Conservation (phyloP, 1,140 invertebrate genomes). For the Solenopsis fugax region DNA sequence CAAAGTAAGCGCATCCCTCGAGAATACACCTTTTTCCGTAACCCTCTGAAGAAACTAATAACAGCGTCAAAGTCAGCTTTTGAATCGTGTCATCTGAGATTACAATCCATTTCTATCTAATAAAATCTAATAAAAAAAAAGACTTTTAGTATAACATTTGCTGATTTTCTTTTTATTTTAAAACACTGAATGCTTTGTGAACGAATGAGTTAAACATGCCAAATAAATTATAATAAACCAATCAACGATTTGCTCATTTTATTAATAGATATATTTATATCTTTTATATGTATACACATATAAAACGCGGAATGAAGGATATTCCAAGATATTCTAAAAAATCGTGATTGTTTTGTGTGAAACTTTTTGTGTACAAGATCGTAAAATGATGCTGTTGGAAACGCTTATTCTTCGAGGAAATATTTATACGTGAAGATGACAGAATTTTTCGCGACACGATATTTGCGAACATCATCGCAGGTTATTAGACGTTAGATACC, state of each 20-base stretch:
- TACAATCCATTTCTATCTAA: conserved; percentile 8
- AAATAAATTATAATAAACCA: not conserved
- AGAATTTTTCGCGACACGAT: not conserved
- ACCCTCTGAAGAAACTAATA: conserved; percentile 52
- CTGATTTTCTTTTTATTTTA: not conserved
- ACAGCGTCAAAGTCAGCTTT: conserved; percentile 45
- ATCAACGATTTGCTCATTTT: not conserved
- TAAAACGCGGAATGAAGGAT: not conserved
- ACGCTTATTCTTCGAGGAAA: not conserved
- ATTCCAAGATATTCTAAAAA: not conserved
- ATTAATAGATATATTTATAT: not conserved
- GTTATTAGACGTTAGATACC: conserved; percentile 15
- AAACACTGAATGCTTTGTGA: not conserved
- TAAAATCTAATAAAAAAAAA: conserved; percentile 33
- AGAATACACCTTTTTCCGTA: conserved; percentile 44
- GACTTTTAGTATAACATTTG: conserved; percentile 1
- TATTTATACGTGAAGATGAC: not conserved
- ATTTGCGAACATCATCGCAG: not conserved
- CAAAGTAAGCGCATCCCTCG: conserved; percentile 47
- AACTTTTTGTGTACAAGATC: not conserved
- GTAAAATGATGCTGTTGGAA: not conserved
- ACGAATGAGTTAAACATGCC: not conserved
- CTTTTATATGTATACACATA: not conserved
- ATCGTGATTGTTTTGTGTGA: not conserved
- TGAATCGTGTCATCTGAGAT: conserved; percentile 42